Conservation (phyloP, 2,113 vertebrate genomes). For the Myrmophylax atrothorax region DNA sequence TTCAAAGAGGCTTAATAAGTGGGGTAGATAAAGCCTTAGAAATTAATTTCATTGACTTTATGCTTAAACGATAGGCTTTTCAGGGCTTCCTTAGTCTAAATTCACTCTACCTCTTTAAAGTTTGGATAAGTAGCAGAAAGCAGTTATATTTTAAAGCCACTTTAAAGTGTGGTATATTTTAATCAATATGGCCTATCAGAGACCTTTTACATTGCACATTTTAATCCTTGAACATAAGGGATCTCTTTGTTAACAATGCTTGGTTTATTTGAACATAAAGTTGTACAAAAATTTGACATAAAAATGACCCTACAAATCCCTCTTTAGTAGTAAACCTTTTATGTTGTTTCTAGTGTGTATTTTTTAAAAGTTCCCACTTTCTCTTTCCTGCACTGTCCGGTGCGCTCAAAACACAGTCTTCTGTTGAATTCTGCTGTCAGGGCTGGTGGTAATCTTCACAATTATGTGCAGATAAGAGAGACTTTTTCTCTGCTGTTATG, state of each 20-base stretch:
- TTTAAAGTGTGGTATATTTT: neutral
- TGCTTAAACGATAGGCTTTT: neutral
- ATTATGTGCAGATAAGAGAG: neutral
- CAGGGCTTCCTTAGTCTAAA: neutral
- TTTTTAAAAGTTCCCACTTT: neutral
- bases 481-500: neutral
- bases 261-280: neutral
- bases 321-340: neutral
- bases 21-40: neutral
- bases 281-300: neutral
- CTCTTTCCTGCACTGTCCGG: neutral
- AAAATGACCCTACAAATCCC: neutral
- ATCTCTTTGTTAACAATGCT: neutral
- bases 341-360: neutral
- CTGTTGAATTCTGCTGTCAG: neutral
- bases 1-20: neutral
- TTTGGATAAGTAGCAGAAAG: neutral
- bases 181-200: neutral
- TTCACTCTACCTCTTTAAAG: neutral
- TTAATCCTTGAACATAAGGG: neutral
- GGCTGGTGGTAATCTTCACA: neutral
- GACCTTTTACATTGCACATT: neutral
- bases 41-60: neutral
- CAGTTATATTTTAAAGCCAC: neutral
- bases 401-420: neutral